Evolutionary conservation across 2,113 vertebrate genomes (phyloP).

Genomic region (Stomatorhinus ivindoensis): DNA sequence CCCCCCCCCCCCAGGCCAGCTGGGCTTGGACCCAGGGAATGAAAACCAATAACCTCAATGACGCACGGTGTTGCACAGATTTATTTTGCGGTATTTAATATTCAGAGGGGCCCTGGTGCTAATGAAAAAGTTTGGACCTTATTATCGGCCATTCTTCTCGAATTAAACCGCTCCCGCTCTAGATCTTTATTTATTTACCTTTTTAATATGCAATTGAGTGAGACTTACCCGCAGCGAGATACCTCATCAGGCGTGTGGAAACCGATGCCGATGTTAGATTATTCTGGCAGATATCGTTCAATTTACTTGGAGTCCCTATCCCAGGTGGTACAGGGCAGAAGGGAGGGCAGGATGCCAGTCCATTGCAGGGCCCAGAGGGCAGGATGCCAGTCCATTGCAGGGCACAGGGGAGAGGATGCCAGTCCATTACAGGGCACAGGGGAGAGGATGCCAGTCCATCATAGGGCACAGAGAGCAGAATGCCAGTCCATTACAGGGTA

Average conservation of each 20-base stretch:
- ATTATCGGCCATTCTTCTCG: conserved; percentile 15
- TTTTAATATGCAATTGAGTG: neutral
- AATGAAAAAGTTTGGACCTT: conserved; percentile 27
- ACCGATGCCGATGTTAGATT: neutral
- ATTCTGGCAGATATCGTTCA: neutral
- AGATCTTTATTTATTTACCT: neutral
- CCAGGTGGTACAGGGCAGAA: neutral
- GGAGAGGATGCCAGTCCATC: neutral
- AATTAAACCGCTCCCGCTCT: neutral
- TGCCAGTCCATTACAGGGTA: neutral
- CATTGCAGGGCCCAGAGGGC: neutral
- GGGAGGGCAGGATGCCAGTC: neutral
- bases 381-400: neutral
- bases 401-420: neutral
- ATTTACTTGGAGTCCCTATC: neutral
- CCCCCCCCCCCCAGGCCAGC: neutral
- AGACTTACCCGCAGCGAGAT: neutral
- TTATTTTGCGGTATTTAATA: conserved; percentile 25
- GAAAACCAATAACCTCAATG: conserved; percentile 22
- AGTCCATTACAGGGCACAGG: neutral
- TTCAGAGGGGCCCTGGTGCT: conserved; percentile 16
- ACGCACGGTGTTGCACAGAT: conserved; percentile 16
- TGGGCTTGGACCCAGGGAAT: neutral
- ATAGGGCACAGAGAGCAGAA: neutral
- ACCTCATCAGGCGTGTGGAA: neutral